Evolutionary conservation across 1,140 invertebrate species (phyloP).

Genomic region (Matsumurasca onukii): DNA sequence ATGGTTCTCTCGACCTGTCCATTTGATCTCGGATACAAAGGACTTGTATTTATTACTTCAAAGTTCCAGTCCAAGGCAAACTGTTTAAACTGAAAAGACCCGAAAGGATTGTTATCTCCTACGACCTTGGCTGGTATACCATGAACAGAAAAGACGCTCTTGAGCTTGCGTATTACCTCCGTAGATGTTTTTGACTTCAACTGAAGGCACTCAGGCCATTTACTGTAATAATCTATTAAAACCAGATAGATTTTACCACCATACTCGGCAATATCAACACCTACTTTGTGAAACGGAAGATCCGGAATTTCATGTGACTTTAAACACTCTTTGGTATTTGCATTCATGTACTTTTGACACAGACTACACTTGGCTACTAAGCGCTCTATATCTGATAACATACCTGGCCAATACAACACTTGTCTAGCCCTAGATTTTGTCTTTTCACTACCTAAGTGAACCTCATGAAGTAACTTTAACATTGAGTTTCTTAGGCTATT

Average conservation of each 20-base stretch:
- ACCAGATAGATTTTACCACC: neutral
- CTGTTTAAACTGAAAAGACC: no score
- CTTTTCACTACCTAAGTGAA: neutral
- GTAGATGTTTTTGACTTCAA: no score
- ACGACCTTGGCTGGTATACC: no score
- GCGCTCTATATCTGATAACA: neutral
- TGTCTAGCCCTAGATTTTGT: neutral
- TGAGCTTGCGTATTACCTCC: no score
- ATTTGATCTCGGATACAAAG: conserved; percentile 40
- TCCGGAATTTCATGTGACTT: neutral
- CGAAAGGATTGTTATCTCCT: no score
- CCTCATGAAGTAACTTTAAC: neutral
- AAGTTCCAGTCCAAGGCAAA: neutral
- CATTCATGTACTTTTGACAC: neutral
- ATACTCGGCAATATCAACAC: neutral
- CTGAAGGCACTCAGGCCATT: neutral
- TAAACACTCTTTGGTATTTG: neutral
- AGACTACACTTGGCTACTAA: neutral
- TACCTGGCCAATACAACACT: neutral
- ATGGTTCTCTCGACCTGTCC: neutral
- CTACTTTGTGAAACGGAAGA: neutral
- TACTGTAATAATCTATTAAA: neutral
- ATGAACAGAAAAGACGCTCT: no score
- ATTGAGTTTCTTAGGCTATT: neutral
- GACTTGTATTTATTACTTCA: conserved; percentile 45